Conservation (phyloP, 2,888 invertebrate genomes). For the Zygothrica quintamaculata region DNA sequence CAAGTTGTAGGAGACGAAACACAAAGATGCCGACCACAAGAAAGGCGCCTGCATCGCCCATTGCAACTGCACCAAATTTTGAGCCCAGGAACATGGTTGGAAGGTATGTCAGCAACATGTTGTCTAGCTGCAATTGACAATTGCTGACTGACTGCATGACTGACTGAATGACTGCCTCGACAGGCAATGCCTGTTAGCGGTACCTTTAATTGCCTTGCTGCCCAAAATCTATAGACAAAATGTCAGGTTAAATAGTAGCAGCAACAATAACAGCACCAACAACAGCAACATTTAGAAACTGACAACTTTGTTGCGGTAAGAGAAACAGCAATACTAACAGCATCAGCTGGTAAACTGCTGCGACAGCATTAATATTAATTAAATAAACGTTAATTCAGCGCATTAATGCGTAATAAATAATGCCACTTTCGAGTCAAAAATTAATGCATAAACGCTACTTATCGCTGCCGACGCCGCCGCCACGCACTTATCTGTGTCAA, state of each 20-base stretch:
- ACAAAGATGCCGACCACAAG: slow-evolving; percentile 50
- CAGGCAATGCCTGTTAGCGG: slow-evolving; percentile 61
- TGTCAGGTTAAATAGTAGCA: slow-evolving; percentile 41
- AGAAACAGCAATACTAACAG: slow-evolving; percentile 20
- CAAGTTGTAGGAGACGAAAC: slow-evolving; percentile 60
- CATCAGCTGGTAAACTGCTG: slow-evolving; percentile 30
- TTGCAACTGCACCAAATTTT: slow-evolving; percentile 58
- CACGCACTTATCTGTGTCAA: slow-evolving; percentile 80
- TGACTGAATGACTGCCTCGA: slow-evolving; percentile 56
- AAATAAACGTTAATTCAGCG: slow-evolving; percentile 81
- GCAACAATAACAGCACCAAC: too few species aligned
- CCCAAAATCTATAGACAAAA: slow-evolving; percentile 64
- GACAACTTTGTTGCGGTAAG: slow-evolving; percentile 43
- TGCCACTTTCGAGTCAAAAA: slow-evolving; percentile 73
- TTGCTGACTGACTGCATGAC: slow-evolving; percentile 30
- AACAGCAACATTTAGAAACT: slow-evolving; percentile 19
- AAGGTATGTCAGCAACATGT: slow-evolving; percentile 63
- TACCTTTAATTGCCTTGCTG: slow-evolving; percentile 63
- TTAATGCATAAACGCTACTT: slow-evolving; percentile 80
- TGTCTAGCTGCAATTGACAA: slow-evolving; percentile 60
- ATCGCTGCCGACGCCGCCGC: slow-evolving; percentile 71
- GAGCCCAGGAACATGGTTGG: slow-evolving; percentile 46
- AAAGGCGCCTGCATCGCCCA: slow-evolving; percentile 24
- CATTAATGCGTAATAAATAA: slow-evolving; percentile 80
- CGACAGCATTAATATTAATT: slow-evolving; percentile 75